Evolutionary conservation across 2,797 vertebrate genomes (phyloP), one percentile per base, ranked within the genome.

Genomic region (Lagocephalus sceleratus): DNA sequence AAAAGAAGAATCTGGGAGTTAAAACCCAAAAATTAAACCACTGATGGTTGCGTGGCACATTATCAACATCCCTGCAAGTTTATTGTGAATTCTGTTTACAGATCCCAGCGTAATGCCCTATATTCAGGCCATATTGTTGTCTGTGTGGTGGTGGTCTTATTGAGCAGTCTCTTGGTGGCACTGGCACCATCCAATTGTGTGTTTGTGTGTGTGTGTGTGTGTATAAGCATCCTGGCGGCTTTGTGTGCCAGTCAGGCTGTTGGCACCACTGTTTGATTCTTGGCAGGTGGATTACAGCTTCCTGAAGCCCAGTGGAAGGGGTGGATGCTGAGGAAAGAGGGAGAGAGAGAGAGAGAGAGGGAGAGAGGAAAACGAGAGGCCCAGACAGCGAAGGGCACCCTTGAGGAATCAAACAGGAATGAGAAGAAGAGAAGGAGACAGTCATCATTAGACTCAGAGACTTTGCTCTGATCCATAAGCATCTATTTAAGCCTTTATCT

Each of bases 211-310:
- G 68, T 40, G 57, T 47, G 56, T 16, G 58, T 70, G 71, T 75
- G 61, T 80, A 42, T 42, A 60, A 69, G 81, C 69, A 63, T 83
- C 71, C 68, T 49, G 54, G 69, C 76, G 17, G 68, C 65, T 84
- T 81, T 85, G 78, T 84, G 74, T 22, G 51, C 74, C 79, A 77
- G 74, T 80, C 72, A 62, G 82, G 76, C 65, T 84, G 74, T 77
- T 88, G 87, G 83, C 84, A 87, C 65, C 2, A 17, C 62, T 4
- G 75, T 76, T 84, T 81, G 85, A 87, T 79, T 83, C 75, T 86
- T 90, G 87, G 87, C 87, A 87, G 84, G 81, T 85, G 85, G 85
- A 87, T 86, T 84, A 84, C 82, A 89, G 86, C 79, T 73, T 78
- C 66, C 72, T 67, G 79, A 71, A 65, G 78, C 80, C 69, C 68